Percentiles rank a stretch among this genome's conserved stretches.
Conservation (phyloP, 1,140 invertebrate genomes). For the Varroa destructor region DNA sequence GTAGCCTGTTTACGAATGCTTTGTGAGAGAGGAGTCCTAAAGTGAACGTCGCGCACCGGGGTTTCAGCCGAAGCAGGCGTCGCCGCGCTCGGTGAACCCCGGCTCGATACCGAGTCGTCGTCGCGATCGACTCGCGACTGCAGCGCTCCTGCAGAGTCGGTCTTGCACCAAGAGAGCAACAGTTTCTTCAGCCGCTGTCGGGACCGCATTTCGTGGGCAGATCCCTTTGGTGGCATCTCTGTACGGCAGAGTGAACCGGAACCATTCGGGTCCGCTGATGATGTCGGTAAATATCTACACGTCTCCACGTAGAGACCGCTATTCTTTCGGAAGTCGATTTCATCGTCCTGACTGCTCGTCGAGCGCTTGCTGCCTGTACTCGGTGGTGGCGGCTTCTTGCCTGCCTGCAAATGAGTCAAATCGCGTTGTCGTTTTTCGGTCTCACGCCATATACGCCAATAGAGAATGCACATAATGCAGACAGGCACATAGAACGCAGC, state of each 20-base stretch:
- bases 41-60: conserved; percentile 45
- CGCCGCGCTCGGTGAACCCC: conserved; percentile 37
- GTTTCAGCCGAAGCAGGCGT: conserved; percentile 74
- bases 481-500: conserved; percentile 49
- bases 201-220: conserved; percentile 27
- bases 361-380: conserved; percentile 68
- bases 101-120: conserved; percentile 38
- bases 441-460: conserved; percentile 72
- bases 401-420: conserved; percentile 76
- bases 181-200: conserved; percentile 30
- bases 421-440: conserved; percentile 93
- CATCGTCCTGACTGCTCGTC: conserved; percentile 54
- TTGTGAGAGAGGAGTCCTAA: conserved; percentile 33
- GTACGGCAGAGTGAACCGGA: conserved; percentile 39
- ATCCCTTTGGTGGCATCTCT: conserved; percentile 29
- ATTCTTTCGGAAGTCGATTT: conserved; percentile 32
- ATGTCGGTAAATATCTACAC: conserved; percentile 28
- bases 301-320: conserved; percentile 31
- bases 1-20: conserved; percentile 3
- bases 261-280: conserved; percentile 50
- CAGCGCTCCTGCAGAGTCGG: conserved; percentile 36
- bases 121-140: conserved; percentile 33
- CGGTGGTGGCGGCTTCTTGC: conserved; percentile 49
- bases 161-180: conserved; percentile 35
- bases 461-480: conserved; percentile 37